Base-by-base conservation (phyloP, 2,113 vertebrate species). In the Anguilla rostrata region DNA sequence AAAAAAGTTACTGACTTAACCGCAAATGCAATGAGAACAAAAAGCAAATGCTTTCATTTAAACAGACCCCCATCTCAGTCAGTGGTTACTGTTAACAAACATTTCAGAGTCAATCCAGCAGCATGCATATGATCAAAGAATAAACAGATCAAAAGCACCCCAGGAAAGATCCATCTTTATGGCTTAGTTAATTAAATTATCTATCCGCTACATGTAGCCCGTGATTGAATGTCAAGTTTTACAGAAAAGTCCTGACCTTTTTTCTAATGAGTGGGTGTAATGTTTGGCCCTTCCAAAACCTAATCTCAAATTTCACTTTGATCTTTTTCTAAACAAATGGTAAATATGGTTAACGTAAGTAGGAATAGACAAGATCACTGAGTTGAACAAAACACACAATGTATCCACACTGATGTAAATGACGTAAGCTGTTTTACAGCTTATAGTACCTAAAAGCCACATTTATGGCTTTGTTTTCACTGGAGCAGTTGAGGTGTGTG, bases 161-260 rank as follows among this genome's bases (percentile, higher is more conserved):
- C 22, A 34, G 18, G 53, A 83, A 83, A 87, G 81, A 63, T 41
- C 46, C 60, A 87, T 83, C 79, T 66, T 86, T 46, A 86, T 66
- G 41, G 40, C 39, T 29, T 39, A 66, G 81, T 86, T 86, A 86
- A 82, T 81, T 63, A 56, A 29, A 39, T 40, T 78, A 83, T 87
- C 46, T 71, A 40, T 12, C 43, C 18, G 16, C 16, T 75, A 26
- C 40, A 20, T 83, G 81, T 78, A 49, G 22, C 43, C 39, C n/a
- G 82, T 87, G 63, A 29, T 49, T 56, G 46, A 40, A 86, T 43
- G 20, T 81, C 78, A 89, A 0, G 16, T 49, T 84, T 78, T 71
- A 85, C 66, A n/a, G 75, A 86, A 89, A 56, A 11, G 11, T 87
- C 63, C 18, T 91, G 80, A 90, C 85, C 86, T 87, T 86, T 34